Percentiles rank a stretch among this genome's conserved stretches.
Conservation (phyloP, 2,888 invertebrate genomes). For the Iphiclides podalirius region DNA sequence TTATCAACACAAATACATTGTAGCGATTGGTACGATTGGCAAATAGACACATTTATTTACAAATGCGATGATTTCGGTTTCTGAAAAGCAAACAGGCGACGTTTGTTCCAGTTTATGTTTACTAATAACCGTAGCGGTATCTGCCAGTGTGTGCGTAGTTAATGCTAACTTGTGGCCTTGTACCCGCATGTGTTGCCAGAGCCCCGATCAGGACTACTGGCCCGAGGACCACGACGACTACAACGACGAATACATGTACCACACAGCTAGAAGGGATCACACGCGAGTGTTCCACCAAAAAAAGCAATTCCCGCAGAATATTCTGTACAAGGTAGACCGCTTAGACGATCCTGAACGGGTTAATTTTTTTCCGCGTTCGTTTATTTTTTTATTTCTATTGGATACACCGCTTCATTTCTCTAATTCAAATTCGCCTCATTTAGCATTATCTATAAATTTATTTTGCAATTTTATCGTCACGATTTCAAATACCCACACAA, state of each 20-base stretch:
- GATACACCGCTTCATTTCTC: too few relatives aligned
- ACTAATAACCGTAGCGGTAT: conserved; percentile 28
- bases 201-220: conserved; percentile 61
- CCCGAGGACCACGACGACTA: conserved; percentile 71
- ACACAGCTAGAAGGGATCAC: conserved; percentile 73
- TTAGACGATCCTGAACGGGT: conserved; percentile 19
- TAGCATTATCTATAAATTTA: too few relatives aligned
- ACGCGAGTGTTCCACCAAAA: conserved; percentile 72
- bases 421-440: background rate
- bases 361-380: conserved; percentile 1
- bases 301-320: conserved; percentile 76
- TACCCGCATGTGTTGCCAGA: conserved; percentile 63
- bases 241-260: conserved; percentile 77
- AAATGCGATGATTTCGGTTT: too few relatives aligned
- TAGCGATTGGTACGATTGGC: too few relatives aligned
- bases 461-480: too few relatives aligned
- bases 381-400: background rate
- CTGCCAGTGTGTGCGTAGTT: conserved; percentile 54
- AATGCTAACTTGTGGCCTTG: conserved; percentile 54
- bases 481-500: too few relatives aligned
- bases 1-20: too few relatives aligned
- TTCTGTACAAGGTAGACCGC: conserved; percentile 70
- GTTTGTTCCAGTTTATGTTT: conserved; percentile 23
- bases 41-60: too few relatives aligned
- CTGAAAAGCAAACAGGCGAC: conserved; percentile 14